A percentile compares a stretch with the other conserved stretches of the same genome.
phyloP scores from a whole-genome alignment of 2,797 vertebrate genomes.

The Bradypodion pumilum region DNA sequence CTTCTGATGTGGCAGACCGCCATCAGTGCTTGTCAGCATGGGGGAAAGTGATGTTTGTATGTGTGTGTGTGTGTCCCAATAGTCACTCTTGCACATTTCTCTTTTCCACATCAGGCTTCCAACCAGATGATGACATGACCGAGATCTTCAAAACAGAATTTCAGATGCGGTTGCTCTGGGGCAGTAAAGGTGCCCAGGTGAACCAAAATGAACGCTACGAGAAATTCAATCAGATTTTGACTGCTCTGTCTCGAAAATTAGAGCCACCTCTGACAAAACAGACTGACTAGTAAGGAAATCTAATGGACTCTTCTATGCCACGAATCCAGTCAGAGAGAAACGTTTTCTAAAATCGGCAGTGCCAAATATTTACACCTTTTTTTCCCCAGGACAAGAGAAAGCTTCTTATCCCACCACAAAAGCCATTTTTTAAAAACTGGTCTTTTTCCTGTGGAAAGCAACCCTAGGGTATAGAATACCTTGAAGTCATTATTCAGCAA shows the following conservation, averaged over 20 bases:
- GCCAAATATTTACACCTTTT: background rate
- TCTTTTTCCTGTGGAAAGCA: too few relatives aligned
- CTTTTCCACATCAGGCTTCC: conserved; percentile 81
- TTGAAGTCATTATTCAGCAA: too few relatives aligned
- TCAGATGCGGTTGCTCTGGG: conserved; percentile 95
- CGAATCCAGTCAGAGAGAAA: conserved; percentile 45
- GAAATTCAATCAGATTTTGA: conserved; percentile 97
- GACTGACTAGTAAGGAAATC: conserved; percentile 64
- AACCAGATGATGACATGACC: conserved; percentile 86
- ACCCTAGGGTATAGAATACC: background rate
- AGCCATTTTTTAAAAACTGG: background rate
- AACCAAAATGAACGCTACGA: conserved; percentile 90
- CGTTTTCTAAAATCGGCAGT: background rate
- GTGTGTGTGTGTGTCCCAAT: too few relatives aligned
- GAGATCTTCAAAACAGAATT: conserved; percentile 97
- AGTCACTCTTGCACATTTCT: conserved; percentile 23
- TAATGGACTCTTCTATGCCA: conserved; percentile 18
- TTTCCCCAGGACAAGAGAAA: background rate
- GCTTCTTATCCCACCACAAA: background rate
- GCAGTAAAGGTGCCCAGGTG: conserved; percentile 92
- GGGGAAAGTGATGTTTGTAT: background rate
- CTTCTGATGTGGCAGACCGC: background rate
- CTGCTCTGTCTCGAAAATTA: conserved; percentile 92
- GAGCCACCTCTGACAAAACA: conserved; percentile 79
- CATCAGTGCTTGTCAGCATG: background rate